Conservation (phyloP, 2,888 invertebrate species). For the Agonopterix arenella region DNA sequence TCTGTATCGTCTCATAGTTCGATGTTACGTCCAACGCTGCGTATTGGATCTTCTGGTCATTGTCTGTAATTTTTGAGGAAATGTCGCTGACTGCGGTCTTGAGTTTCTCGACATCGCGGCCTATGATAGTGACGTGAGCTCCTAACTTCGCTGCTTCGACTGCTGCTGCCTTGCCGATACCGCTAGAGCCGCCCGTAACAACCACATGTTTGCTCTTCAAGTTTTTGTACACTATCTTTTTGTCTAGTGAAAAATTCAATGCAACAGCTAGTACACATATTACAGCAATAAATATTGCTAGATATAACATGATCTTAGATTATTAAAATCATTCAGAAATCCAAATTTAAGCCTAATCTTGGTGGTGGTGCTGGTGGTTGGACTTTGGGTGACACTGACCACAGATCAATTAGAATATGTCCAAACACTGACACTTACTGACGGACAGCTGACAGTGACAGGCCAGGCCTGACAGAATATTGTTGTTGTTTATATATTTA, state of each 20-base stretch:
- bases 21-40: conserved; percentile 82
- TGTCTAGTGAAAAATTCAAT: conserved; percentile 37
- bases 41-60: conserved; percentile 72
- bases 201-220: conserved; percentile 79
- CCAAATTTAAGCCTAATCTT: too few species aligned
- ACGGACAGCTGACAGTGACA: too few species aligned
- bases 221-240: conserved; percentile 40
- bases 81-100: conserved; percentile 78
- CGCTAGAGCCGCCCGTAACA: conserved; percentile 96
- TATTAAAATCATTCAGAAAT: too few species aligned
- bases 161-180: conserved; percentile 93
- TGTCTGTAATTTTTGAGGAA: conserved; percentile 34
- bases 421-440: too few species aligned
- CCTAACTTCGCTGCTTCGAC: conserved; percentile 86
- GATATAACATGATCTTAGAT: background rate
- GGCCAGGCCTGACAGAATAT: too few species aligned
- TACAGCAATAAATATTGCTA: conserved; percentile 10
- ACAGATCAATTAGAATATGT: too few species aligned
- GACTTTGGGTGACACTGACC: too few species aligned
- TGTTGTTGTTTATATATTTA: too few species aligned
- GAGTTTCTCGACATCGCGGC: conserved; percentile 85
- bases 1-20: conserved; percentile 77
- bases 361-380: too few species aligned
- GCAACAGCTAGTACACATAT: conserved; percentile 21
- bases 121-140: conserved; percentile 93